A percentile compares a stretch with the other conserved stretches of the same genome.
Conservation (phyloP, 2,113 vertebrate species). For the Condylura cristata region DNA sequence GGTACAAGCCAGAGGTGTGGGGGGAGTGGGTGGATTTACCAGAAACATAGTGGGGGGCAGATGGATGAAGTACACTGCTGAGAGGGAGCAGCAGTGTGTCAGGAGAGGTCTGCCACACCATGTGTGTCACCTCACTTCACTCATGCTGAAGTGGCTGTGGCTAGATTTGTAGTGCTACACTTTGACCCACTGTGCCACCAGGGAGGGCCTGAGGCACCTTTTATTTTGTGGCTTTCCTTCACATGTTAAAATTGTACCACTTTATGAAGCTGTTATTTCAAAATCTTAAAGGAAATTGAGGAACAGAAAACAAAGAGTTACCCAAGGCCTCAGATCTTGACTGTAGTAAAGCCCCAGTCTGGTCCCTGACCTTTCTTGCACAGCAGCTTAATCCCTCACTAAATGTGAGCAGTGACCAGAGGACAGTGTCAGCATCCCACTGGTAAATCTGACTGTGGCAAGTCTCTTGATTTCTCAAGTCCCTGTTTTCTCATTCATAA, state of each 20-base stretch:
- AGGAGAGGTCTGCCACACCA: too few relatives aligned
- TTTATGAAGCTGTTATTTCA: neutral
- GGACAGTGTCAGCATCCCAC: neutral
- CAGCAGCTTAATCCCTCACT: neutral
- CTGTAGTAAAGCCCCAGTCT: neutral
- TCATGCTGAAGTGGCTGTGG: too few relatives aligned
- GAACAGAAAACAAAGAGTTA: neutral
- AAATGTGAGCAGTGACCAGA: neutral
- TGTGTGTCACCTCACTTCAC: too few relatives aligned
- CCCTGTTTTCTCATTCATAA: neutral
- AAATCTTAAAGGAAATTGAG: neutral
- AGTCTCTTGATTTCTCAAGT: neutral
- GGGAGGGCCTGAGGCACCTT: neutral
- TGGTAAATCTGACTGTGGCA: neutral
- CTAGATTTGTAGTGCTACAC: too few relatives aligned
- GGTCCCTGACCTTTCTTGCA: neutral
- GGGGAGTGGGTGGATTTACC: too few relatives aligned
- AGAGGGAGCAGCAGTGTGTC: too few relatives aligned
- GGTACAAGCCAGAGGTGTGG: too few relatives aligned
- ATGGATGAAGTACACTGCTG: too few relatives aligned
- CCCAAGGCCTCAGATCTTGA: conserved; percentile 15
- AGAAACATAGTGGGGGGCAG: too few relatives aligned
- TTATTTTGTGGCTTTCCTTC: neutral
- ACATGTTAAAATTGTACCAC: neutral
- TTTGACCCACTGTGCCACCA: too few relatives aligned